Conservation (phyloP, 2,888 invertebrate species). For the Pseudococcus viburni region DNA sequence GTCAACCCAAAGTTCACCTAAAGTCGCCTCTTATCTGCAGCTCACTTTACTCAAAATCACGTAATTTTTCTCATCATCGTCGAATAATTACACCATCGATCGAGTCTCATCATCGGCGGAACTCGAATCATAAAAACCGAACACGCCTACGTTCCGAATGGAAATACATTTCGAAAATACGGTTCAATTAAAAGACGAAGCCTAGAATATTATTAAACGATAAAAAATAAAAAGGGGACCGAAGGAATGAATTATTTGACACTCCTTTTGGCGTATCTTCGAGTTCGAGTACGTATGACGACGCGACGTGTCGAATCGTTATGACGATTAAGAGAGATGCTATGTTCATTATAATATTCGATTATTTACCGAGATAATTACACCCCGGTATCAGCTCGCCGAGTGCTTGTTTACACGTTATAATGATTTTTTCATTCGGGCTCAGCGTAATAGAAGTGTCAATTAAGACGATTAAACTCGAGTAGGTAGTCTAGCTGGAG, state of each 20-base stretch:
- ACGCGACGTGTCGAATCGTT: not conserved
- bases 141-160: not conserved
- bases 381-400: not conserved
- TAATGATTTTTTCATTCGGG: slow-evolving; percentile 30
- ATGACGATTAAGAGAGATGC: slow-evolving; percentile 22
- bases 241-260: not conserved
- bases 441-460: slow-evolving; percentile 4
- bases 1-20: too few relatives aligned
- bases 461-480: slow-evolving; percentile 39
- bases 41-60: not conserved
- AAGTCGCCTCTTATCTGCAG: not conserved
- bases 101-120: not conserved
- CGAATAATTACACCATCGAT: not conserved
- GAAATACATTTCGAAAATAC: not conserved
- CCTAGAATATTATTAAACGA: not conserved
- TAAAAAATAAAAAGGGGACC: not conserved
- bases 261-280: not conserved
- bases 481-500: not conserved
- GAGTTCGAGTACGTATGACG: not conserved
- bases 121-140: not conserved
- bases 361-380: slow-evolving; percentile 43
- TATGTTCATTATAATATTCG: slow-evolving; percentile 11
- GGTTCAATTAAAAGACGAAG: not conserved
- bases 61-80: not conserved
- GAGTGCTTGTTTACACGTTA: slow-evolving; percentile 23